A percentile compares a stretch with the other conserved stretches of the same genome.
Evolutionary conservation across 2,797 vertebrate genomes (phyloP).

Genomic region (Gymnocypris eckloni): DNA sequence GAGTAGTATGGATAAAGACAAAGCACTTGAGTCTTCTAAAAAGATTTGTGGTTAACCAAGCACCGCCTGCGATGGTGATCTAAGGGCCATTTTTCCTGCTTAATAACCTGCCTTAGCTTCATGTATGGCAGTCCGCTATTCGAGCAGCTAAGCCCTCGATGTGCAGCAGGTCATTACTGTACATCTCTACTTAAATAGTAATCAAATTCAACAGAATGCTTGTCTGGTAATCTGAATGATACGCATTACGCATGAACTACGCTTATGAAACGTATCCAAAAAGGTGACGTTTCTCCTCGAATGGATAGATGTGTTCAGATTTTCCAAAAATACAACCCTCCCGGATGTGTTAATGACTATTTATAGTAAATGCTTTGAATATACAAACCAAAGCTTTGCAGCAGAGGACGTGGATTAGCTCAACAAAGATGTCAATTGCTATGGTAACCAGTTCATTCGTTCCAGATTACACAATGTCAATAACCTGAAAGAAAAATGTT

Average conservation of each 20-base stretch:
- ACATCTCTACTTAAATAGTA: background rate
- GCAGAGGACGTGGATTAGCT: slow-evolving; percentile 42
- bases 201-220: background rate
- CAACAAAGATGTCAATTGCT: slow-evolving; percentile 62
- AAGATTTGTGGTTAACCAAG: slow-evolving; percentile 40
- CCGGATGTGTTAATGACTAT: slow-evolving; percentile 38
- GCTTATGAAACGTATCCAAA: background rate
- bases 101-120: background rate
- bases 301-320: slow-evolving; percentile 24
- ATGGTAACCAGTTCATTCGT: slow-evolving; percentile 66
- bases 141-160: background rate
- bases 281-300: background rate
- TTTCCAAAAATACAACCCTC: slow-evolving; percentile 43
- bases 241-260: background rate
- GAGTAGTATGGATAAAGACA: slow-evolving; percentile 24
- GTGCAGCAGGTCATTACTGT: background rate
- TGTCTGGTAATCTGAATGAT: background rate
- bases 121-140: background rate
- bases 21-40: slow-evolving; percentile 30
- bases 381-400: slow-evolving; percentile 47
- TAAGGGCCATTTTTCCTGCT: slow-evolving; percentile 9
- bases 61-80: slow-evolving; percentile 41
- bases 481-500: background rate
- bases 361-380: slow-evolving; percentile 54
- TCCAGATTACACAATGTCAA: slow-evolving; percentile 19